Percentiles rank a stretch among this genome's conserved stretches.
Conservation (phyloP, 2,888 invertebrate species). For the Athalia circularis region DNA sequence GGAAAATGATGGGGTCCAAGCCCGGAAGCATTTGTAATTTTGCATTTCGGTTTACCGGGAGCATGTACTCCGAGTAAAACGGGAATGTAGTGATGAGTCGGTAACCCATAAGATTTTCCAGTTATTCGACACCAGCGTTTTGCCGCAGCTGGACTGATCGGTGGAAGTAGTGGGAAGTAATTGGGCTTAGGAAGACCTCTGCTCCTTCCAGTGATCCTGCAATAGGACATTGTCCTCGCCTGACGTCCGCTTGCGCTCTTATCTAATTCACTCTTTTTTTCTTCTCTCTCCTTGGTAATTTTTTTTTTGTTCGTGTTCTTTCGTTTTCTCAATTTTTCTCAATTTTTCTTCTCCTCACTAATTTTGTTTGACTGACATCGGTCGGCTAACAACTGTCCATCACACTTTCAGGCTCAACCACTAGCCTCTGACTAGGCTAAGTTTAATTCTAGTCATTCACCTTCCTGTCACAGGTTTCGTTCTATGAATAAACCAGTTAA, state of each 20-base stretch:
- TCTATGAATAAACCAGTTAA: constrained; percentile 46
- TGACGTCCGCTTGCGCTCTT: background rate
- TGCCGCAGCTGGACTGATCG: constrained; percentile 89
- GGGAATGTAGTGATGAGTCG: constrained; percentile 87
- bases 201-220: constrained; percentile 88
- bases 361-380: constrained; percentile 38
- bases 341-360: constrained; percentile 13
- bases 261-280: constrained; percentile 13
- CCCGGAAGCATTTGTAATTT: constrained; percentile 80
- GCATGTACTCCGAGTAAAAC: constrained; percentile 78
- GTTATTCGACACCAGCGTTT: constrained; percentile 87
- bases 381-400: constrained; percentile 44
- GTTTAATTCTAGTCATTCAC: constrained; percentile 49
- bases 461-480: constrained; percentile 47
- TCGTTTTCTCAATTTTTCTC: constrained; percentile 16
- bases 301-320: constrained; percentile 16
- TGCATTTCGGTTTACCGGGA: constrained; percentile 77
- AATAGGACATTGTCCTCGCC: constrained; percentile 80
- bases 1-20: constrained; percentile 79
- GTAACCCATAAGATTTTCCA: constrained; percentile 84
- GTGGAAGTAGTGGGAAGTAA: constrained; percentile 87
- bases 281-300: background rate
- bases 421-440: constrained; percentile 45
- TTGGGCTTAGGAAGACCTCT: constrained; percentile 88
- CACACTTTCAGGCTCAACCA: constrained; percentile 32